These are phyloP conservation scores for Nothocercus julius DNA, from an alignment of 2,113 vertebrate genomes.

Conservation along the genomic window DNA sequence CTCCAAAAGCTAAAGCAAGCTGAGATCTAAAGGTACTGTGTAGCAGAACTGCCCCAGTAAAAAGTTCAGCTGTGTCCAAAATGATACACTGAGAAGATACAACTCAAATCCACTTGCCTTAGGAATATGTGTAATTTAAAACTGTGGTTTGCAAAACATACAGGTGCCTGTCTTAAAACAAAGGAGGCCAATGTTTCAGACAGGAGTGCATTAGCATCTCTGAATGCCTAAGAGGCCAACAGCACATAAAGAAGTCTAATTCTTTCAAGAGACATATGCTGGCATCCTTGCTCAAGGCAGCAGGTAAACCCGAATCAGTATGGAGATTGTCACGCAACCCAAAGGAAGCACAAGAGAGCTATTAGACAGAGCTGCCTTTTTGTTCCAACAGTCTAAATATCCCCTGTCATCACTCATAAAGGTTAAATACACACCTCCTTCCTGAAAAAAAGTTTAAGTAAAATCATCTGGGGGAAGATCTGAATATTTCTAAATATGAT, in stretches of 20 bases:
- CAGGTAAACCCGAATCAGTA: not conserved
- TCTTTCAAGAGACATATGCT: not conserved
- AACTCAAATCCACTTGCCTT: not conserved
- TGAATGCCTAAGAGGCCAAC: not conserved
- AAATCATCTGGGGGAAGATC: not conserved
- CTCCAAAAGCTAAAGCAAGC: not conserved
- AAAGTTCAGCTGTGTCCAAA: not conserved
- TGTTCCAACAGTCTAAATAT: not conserved
- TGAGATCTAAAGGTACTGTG: not conserved
- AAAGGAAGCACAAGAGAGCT: not conserved
- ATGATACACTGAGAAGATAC: not conserved
- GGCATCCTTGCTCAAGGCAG: not conserved
- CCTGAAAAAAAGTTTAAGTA: not conserved
- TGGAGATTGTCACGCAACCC: not conserved
- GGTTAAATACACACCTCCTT: not conserved
- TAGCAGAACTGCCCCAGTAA: not conserved
- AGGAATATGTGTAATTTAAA: not conserved
- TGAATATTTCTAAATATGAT: not conserved
- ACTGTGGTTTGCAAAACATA: not conserved
- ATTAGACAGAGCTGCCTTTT: not conserved
- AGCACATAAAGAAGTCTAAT: not conserved
- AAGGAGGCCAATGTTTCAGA: not conserved
- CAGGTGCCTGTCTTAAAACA: fast-evolving
- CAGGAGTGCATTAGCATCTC: not conserved
- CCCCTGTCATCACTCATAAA: not conserved